These are phyloP conservation scores for Lottia scabra DNA, from an alignment of 2,888 invertebrate species.

Conservation along the genomic window DNA sequence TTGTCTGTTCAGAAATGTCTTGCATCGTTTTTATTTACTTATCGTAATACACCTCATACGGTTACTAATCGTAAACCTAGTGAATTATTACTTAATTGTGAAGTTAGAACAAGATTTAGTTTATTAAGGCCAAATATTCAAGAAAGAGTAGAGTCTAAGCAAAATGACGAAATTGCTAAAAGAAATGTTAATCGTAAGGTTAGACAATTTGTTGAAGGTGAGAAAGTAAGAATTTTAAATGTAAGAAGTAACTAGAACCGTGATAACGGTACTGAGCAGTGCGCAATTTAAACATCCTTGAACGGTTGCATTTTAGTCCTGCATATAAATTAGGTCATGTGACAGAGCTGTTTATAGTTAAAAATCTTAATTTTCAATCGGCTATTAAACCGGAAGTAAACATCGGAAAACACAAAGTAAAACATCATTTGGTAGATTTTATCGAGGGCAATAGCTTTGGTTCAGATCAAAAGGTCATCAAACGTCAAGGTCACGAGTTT, in stretches of 20 bases:
- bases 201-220: not conserved
- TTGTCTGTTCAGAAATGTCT: not conserved
- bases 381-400: too few relatives aligned
- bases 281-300: too few relatives aligned
- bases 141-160: not conserved
- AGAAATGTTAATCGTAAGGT: not conserved
- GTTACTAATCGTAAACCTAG: not conserved
- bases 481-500: too few relatives aligned
- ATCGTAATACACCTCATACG: slow-evolving; percentile 7
- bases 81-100: not conserved
- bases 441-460: too few relatives aligned
- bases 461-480: too few relatives aligned
- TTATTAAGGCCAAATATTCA: not conserved
- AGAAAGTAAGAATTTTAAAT: not conserved
- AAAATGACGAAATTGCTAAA: not conserved
- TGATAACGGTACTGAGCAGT: too few relatives aligned
- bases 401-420: too few relatives aligned
- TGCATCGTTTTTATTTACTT: not conserved
- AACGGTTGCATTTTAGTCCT: too few relatives aligned
- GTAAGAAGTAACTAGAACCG: not conserved
- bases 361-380: too few relatives aligned
- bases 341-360: too few relatives aligned
- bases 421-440: too few relatives aligned
- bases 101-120: not conserved
- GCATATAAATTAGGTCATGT: too few relatives aligned